phyloP scores from a whole-genome alignment of 2,888 invertebrate species.

The Monoplex corrugatus region DNA sequence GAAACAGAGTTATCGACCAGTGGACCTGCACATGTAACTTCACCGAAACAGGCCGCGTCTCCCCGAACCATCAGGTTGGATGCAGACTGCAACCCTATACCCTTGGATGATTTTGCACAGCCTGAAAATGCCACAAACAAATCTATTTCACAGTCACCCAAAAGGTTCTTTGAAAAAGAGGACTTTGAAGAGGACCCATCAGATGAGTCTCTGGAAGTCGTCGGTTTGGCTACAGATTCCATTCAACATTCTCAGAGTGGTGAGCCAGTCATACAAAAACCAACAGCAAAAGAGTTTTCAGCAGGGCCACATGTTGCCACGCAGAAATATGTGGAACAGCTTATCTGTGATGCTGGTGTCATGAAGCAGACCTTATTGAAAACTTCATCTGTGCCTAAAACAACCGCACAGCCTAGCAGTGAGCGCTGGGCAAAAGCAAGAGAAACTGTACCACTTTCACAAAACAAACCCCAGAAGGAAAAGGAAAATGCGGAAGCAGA shows the following conservation, averaged over 20 bases:
- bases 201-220: not conserved
- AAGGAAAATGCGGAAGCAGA: not conserved
- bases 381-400: not conserved
- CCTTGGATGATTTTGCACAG: not conserved
- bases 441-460: not conserved
- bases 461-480: not conserved
- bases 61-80: not conserved
- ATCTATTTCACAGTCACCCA: not conserved
- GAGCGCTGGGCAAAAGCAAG: not conserved
- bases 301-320: not conserved
- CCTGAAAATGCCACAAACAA: not conserved
- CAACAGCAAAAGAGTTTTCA: not conserved
- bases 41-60: not conserved
- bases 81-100: constrained; percentile 24
- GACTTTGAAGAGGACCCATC: not conserved
- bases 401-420: not conserved
- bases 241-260: not conserved
- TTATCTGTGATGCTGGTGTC: no score
- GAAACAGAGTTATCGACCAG: not conserved
- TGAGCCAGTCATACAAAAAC: not conserved
- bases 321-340: not conserved
- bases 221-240: not conserved
- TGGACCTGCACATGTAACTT: not conserved
- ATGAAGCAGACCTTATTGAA: no score
- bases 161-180: not conserved